Evolutionary conservation across 2,113 vertebrate genomes (phyloP).

Genomic region (Charadrius vociferus): DNA sequence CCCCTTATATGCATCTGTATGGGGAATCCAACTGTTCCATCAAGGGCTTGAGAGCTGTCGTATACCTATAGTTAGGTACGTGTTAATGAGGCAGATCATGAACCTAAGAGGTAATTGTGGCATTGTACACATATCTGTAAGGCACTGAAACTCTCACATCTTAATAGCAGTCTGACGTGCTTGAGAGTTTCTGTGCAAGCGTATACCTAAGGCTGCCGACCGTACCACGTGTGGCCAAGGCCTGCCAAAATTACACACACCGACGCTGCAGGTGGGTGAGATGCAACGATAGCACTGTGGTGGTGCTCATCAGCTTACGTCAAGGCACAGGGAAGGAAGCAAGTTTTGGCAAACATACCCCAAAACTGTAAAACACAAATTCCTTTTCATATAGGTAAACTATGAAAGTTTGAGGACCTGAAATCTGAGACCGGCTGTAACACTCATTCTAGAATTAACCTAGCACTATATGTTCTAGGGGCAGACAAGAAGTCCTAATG

Average conservation of each 20-base stretch:
- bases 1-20: background rate
- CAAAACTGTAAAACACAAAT: background rate
- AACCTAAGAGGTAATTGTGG: background rate
- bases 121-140: background rate
- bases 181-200: background rate
- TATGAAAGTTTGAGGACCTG: background rate
- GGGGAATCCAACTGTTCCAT: background rate
- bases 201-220: background rate
- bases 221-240: rapidly evolving
- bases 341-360: background rate
- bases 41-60: background rate
- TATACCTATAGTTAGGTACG: background rate
- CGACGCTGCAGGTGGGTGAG: rapidly evolving
- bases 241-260: background rate
- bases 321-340: background rate
- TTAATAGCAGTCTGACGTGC: background rate
- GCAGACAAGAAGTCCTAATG: background rate
- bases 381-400: background rate
- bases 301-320: background rate
- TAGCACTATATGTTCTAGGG: background rate
- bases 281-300: background rate
- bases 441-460: background rate
- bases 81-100: background rate
- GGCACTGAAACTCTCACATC: background rate
- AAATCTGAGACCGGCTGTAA: background rate